A percentile compares a stretch with the other conserved stretches of the same genome.
Evolutionary conservation across 92 coral and sea anemone species (phyloP).

Genomic region (Chrysogorgia sp.): DNA sequence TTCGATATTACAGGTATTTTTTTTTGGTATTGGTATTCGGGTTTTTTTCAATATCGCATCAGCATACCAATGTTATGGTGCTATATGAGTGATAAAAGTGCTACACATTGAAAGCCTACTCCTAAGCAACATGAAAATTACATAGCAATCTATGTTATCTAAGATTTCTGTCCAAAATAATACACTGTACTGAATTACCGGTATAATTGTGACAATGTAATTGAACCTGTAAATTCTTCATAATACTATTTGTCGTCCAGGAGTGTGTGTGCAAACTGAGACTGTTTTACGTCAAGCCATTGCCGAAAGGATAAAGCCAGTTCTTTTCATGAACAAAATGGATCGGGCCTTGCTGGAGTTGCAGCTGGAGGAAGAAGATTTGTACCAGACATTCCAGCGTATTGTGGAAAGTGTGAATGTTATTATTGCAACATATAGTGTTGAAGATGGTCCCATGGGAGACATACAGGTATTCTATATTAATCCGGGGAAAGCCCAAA

Average conservation of each 20-base stretch:
- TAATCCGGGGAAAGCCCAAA: background rate
- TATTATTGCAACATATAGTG: constrained; percentile 90
- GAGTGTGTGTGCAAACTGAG: constrained; percentile 98
- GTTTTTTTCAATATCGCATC: too few relatives aligned
- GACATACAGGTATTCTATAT: constrained; percentile 77
- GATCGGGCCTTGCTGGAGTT: constrained; percentile 95
- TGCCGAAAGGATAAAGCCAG: constrained; percentile 89
- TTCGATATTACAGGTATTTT: too few relatives aligned
- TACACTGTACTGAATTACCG: too few relatives aligned
- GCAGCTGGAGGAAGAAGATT: constrained; percentile 86
- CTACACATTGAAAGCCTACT: too few relatives aligned
- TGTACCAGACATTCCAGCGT: constrained; percentile 91
- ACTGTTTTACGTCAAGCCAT: constrained; percentile 95
- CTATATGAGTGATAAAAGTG: too few relatives aligned
- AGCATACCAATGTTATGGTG: too few relatives aligned
- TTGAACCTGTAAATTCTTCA: background rate
- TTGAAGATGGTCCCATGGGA: constrained; percentile 99
- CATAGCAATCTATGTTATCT: too few relatives aligned
- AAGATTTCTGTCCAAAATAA: too few relatives aligned
- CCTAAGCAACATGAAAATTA: too few relatives aligned
- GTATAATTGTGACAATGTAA: too few relatives aligned
- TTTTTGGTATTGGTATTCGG: too few relatives aligned
- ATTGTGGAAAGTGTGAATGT: constrained; percentile 90
- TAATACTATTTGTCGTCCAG: constrained; percentile 37
- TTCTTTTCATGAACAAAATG: constrained; percentile 93